These are phyloP conservation scores for Strix uralensis DNA, from an alignment of 2,113 vertebrate species.

Conservation along the genomic window DNA sequence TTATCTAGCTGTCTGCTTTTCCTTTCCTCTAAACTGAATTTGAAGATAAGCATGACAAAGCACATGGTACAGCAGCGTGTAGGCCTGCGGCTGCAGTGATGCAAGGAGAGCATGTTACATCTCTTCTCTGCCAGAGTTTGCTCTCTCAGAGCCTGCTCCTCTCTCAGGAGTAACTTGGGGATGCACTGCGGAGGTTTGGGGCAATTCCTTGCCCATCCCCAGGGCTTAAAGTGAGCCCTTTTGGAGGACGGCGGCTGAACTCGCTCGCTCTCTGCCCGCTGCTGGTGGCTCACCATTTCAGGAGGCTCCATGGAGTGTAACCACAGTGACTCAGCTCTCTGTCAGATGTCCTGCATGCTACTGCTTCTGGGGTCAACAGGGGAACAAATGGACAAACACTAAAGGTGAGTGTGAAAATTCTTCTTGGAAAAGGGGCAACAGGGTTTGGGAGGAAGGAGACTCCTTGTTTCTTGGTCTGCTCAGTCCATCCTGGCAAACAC, in stretches of 20 bases:
- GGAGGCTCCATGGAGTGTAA: not conserved
- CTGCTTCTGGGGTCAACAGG: accelerated
- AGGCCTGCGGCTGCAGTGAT: not conserved
- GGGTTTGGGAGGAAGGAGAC: not conserved
- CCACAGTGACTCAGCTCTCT: not conserved
- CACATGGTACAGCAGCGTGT: not conserved
- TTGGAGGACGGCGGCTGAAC: not conserved
- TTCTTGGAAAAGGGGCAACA: not conserved
- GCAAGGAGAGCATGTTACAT: not conserved
- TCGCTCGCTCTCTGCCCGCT: accelerated
- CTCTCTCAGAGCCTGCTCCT: not conserved
- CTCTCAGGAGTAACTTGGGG: not conserved
- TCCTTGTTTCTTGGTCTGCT: not conserved
- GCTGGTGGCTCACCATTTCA: not conserved
- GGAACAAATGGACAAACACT: not conserved
- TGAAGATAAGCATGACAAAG: not conserved
- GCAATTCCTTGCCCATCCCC: not conserved
- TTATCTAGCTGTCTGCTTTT: not conserved
- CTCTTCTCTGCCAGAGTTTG: not conserved
- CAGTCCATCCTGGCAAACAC: not conserved
- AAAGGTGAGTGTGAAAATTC: accelerated
- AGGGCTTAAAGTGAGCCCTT: not conserved
- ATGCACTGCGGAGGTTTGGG: not conserved
- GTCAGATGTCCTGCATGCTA: not conserved
- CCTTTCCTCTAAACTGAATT: not conserved